phyloP scores from a whole-genome alignment of 2,888 invertebrate genomes.

The Calameuta filiformis region DNA sequence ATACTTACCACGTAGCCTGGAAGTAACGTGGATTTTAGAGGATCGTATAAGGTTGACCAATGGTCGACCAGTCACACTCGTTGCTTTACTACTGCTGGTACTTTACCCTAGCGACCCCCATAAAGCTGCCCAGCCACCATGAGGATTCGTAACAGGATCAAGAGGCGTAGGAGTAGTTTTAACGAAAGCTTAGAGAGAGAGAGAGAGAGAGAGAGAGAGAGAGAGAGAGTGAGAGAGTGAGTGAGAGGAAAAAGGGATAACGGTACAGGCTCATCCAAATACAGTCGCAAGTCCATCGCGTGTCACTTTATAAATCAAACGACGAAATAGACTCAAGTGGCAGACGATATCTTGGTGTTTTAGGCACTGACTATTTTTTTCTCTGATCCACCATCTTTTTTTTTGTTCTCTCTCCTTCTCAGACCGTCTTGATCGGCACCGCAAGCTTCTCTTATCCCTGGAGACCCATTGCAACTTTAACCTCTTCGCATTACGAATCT shows the following conservation, averaged over 20 bases:
- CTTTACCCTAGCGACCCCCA: background rate
- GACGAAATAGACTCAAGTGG: background rate
- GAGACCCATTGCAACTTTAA: conserved; percentile 58
- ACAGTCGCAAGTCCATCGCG: background rate
- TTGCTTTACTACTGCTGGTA: background rate
- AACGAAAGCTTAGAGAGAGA: background rate
- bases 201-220: too few species aligned
- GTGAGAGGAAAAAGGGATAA: background rate
- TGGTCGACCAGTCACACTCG: background rate
- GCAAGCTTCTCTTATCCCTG: conserved; percentile 30
- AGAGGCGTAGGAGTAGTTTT: background rate
- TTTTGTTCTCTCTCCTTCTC: background rate
- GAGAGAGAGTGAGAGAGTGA: too few species aligned
- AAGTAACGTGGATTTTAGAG: background rate
- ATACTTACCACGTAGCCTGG: background rate
- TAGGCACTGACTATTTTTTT: background rate
- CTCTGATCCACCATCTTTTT: background rate
- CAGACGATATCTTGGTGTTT: background rate
- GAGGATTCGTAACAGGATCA: background rate
- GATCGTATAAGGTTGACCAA: background rate
- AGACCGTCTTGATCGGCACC: background rate
- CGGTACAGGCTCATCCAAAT: background rate
- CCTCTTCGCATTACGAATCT: conserved; percentile 54
- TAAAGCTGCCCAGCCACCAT: background rate
- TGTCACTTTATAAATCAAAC: background rate